phyloP scores from a whole-genome alignment of 1,140 invertebrate genomes.

The Zaprionus taronus region DNA sequence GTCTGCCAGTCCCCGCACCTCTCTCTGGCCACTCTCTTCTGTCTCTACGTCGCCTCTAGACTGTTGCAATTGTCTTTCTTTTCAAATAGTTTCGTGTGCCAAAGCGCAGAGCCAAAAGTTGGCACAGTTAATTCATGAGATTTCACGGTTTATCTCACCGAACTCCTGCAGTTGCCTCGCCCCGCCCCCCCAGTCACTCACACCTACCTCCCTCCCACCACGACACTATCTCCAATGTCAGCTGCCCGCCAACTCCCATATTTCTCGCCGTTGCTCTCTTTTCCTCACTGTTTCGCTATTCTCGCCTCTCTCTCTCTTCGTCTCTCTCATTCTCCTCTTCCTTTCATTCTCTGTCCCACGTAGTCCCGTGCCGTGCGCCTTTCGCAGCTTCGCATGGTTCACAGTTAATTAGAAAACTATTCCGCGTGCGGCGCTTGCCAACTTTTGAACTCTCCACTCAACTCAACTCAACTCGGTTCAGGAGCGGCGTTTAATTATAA shows the following conservation, averaged over 20 bases:
- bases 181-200: constrained; percentile 1
- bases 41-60: neutral
- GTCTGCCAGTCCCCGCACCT: too few relatives aligned
- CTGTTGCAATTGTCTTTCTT: constrained; percentile 75
- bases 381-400: constrained; percentile 62
- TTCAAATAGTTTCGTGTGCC: constrained; percentile 68
- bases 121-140: constrained; percentile 76
- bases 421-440: constrained; percentile 56
- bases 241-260: neutral
- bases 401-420: constrained; percentile 80
- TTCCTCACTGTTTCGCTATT: neutral
- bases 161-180: constrained; percentile 7
- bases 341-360: constrained; percentile 1
- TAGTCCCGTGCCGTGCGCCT: constrained; percentile 21
- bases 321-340: constrained; percentile 20
- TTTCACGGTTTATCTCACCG: constrained; percentile 77
- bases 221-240: neutral
- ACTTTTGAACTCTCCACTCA: constrained; percentile 64
- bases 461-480: constrained; percentile 23
- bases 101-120: constrained; percentile 66
- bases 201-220: neutral
- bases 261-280: constrained; percentile 11
- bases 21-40: too few relatives aligned
- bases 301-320: neutral
- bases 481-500: constrained; percentile 65